Evolutionary conservation across 2,888 invertebrate species (phyloP), one percentile per base, ranked within the genome.

Genomic region (Pogonocherus hispidulus): DNA sequence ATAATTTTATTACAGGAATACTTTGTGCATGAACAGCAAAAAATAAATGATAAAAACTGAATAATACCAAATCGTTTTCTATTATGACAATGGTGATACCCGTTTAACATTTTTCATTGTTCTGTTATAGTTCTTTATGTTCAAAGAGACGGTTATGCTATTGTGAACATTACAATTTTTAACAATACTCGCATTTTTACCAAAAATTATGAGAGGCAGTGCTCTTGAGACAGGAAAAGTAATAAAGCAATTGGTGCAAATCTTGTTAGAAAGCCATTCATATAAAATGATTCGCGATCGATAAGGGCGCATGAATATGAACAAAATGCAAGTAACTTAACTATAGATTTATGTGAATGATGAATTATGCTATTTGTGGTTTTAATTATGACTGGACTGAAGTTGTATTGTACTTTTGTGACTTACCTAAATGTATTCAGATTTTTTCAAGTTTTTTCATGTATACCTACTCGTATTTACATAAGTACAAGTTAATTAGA

Each of bases 91-190:
- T 41, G n/a, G 41, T 41, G 41, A 41, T 41, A 41, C 41, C 41
- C 41, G 41, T 41, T 41, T 41, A 14, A n/a, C 11, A 16, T 41
- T 9, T 41, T 41, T n/a, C n/a, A 41, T 41, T 41, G 41, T 41
- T 41, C 41, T 41, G n/a, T 41, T 14, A 14, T 5, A 14, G 41
- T 41, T 41, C 41, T 41, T 41, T 41, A 41, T 41, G 37, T 37
- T 9, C 3, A 9, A 11, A 37, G 9, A n/a, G 41, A n/a, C 41
- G 11, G 52, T 52, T 52, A 52, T 52, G 52, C 23, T 52, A 19
- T 49, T 23, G 11, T 52, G 52, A 52, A 51, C 51, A 51, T 52
- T 27, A 27, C 16, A 19, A 52, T 27, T 52, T 52, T 52, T n/a
- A 16, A 52, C 23, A 52, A 52, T 52, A 23, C 52, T 23, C n/a